A percentile compares a stretch with the other conserved stretches of the same genome.
These are phyloP conservation scores for Deroplatys truncata DNA, from an alignment of 2,888 invertebrate genomes.

Conservation along the genomic window DNA sequence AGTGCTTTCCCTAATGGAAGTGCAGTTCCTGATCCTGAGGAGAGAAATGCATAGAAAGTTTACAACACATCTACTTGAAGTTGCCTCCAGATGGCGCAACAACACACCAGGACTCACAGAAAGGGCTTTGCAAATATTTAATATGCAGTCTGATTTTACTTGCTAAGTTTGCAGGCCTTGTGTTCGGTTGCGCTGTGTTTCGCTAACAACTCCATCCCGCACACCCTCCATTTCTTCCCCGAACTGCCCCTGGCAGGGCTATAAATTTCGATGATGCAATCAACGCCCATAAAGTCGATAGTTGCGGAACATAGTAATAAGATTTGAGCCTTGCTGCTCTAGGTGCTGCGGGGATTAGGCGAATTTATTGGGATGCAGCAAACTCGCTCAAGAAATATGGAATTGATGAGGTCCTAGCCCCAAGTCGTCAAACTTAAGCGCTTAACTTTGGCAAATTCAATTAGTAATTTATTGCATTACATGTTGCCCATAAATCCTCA, in stretches of 20 bases:
- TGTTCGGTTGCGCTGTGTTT: neutral
- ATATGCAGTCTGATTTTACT: neutral
- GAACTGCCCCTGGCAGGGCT: neutral
- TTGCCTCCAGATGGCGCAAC: neutral
- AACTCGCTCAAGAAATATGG: neutral
- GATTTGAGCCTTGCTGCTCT: neutral
- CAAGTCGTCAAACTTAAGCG: neutral
- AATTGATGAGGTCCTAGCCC: neutral
- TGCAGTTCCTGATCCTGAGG: neutral
- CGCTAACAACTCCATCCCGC: neutral
- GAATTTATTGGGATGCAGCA: neutral
- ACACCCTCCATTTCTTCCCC: neutral
- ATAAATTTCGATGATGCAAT: neutral
- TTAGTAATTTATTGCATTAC: neutral
- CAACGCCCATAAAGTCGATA: neutral
- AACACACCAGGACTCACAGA: neutral
- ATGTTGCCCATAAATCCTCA: neutral
- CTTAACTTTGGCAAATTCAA: neutral
- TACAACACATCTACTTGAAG: neutral
- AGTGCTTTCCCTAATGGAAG: too few relatives aligned
- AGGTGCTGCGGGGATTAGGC: neutral
- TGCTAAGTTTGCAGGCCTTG: neutral
- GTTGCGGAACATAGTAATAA: neutral
- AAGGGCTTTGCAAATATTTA: neutral
- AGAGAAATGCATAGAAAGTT: neutral